Base-by-base conservation (phyloP, 2,888 invertebrate species). In the Rhaphigaster nebulosa region DNA sequence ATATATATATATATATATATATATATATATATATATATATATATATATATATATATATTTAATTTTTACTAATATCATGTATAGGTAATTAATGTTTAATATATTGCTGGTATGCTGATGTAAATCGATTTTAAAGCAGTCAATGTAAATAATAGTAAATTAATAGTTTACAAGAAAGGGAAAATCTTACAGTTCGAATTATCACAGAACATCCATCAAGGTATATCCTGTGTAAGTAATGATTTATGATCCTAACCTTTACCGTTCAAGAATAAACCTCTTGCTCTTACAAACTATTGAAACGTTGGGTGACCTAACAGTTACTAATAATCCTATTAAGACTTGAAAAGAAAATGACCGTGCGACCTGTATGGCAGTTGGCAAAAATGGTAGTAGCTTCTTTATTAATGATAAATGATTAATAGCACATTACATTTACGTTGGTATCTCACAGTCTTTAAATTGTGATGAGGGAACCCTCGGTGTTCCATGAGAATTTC, bases 231-330 rank as follows among this genome's bases (percentile, higher is more conserved):
- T 38, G 0, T 23, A 23, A 38, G 12, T 15, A 20, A 29, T 76
- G 70, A 76, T 76, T 76, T 38, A 76, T 76, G 20, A 23, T 76
- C 1, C 70, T 76, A 23, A 76, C 70, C 70, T 76, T 76, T 76
- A 38, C 20, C 70, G 10, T 38, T 38, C 20, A 38, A 76, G 5
- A 20, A 20, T 38, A 34, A 76, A 38, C 70, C 20, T 15, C 38
- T 18, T 8, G 70, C 70, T 76, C 70, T 76, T 76, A 76, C 70
- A 76, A 38, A 38, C 34, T 38, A 76, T 38, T 76, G 34, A 38
- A 76, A 34, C 20, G 34, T 38, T 38, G 70, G 0, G 20, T 20
- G 70, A 38, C 70, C 6, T 34, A 8, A 76, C 34, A 38, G 70
- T 76, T 38, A 34, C 34, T 76, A 76, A 76, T 76, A 65, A 65